Base-by-base conservation (phyloP, 2,113 vertebrate genomes). In the Anser cygnoides region DNA sequence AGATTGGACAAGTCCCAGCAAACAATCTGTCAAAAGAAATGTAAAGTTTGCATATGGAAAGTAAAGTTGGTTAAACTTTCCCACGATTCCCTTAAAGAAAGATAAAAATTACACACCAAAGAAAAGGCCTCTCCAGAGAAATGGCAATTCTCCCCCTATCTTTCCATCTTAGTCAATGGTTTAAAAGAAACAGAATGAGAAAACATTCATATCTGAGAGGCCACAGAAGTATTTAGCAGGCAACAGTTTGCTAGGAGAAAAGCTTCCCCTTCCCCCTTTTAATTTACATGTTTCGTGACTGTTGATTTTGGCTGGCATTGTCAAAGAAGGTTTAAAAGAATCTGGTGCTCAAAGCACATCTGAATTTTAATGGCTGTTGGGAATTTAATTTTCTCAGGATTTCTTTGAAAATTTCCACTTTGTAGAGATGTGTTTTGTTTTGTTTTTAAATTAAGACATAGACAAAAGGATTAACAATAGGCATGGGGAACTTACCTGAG, bases 1-100 rank as follows among this genome's bases (percentile, higher is more conserved):
- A 94, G 80, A 91, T 41, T 90, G 94, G 96, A 95, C 97, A 91
- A 93, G 96, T 87, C 95, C 94, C 93, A 97, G 96, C 96, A 97
- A 97, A 97, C 59, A 86, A 63, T 57, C 91, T 91, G 89, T 94
- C 88, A 70, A 78, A 96, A 91, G 81, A 90, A 95, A 94, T 3
- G 44, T 54, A 37, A 92, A 97, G 92, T 95, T 96, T 96, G 94
- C 93, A 96, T 88, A 94, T 25, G 54, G 80, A 95, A 91, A 79
- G 73, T 13, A n/a, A 90, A 94, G 84, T 22, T 83, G 26, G 78
- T 86, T 88, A 93, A 92, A 90, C 84, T 95, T 96, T 97, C 95
- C 92, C 96, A 97, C 46, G 78, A 95, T 82, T 92, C 65, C 44
- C 84, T 67, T 65, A 74, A 73, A 97, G 79, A 94, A 61, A 93